These are phyloP conservation scores for Anabas testudineus DNA, from an alignment of 2,797 vertebrate genomes.

Conservation along the genomic window DNA sequence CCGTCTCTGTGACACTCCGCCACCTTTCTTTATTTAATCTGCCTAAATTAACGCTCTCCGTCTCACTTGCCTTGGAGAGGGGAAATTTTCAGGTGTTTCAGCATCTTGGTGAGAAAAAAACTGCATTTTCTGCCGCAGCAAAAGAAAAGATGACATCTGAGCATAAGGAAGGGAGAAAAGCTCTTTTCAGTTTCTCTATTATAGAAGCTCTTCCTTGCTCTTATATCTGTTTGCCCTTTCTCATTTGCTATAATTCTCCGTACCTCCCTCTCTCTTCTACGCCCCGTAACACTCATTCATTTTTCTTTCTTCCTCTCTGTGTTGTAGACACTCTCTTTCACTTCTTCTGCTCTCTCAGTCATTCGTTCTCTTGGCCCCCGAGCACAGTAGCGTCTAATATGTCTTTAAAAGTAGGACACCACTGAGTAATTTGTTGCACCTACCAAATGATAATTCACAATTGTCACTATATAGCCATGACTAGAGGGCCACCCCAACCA, in stretches of 20 bases:
- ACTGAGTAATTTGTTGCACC: slow-evolving; percentile 79
- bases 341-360: slow-evolving; percentile 63
- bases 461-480: slow-evolving; percentile 69
- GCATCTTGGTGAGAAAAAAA: slow-evolving; percentile 27
- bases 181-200: slow-evolving; percentile 46
- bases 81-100: slow-evolving; percentile 60
- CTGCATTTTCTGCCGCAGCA: slow-evolving; percentile 27
- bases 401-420: slow-evolving; percentile 82
- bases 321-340: slow-evolving; percentile 60
- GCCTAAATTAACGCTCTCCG: slow-evolving; percentile 57
- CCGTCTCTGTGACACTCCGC: slow-evolving; percentile 52
- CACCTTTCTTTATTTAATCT: slow-evolving; percentile 66
- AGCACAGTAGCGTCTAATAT: slow-evolving; percentile 72
- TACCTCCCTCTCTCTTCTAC: slow-evolving; percentile 31
- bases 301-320: slow-evolving; percentile 53
- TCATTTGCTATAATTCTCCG: slow-evolving; percentile 65
- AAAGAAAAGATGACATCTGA: slow-evolving; percentile 44
- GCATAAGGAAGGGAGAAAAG: slow-evolving; percentile 46
- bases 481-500: slow-evolving; percentile 55
- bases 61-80: slow-evolving; percentile 16
- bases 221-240: slow-evolving; percentile 60
- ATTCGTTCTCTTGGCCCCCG: slow-evolving; percentile 62
- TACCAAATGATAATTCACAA: slow-evolving; percentile 76
- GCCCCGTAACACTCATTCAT: slow-evolving; percentile 39
- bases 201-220: slow-evolving; percentile 38